Percentiles rank a stretch among this genome's conserved stretches.
Evolutionary conservation across 2,113 vertebrate species (phyloP).

Genomic region (Glareola pratincola): DNA sequence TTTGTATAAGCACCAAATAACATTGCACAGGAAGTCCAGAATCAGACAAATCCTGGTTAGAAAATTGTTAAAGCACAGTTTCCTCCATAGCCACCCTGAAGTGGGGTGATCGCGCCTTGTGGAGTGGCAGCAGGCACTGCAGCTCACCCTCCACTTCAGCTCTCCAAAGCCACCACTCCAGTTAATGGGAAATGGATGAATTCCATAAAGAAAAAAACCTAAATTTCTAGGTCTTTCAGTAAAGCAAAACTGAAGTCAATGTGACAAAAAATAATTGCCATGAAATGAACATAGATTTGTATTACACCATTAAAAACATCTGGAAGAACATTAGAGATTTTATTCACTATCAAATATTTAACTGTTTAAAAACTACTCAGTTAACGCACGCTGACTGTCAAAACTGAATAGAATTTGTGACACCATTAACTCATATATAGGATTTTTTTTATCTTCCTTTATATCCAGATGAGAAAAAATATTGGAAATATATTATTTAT

Average conservation of each 20-base stretch:
- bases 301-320: background rate
- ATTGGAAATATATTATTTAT: background rate
- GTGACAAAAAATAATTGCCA: background rate
- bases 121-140: background rate
- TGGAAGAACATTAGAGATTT: background rate
- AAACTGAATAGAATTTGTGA: background rate
- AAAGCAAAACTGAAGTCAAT: background rate
- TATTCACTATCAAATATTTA: background rate
- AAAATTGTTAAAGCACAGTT: background rate
- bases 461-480: background rate
- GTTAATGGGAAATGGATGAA: background rate
- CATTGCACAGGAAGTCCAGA: background rate
- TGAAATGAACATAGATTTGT: background rate
- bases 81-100: background rate
- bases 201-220: background rate
- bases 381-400: background rate
- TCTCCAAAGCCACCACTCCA: background rate
- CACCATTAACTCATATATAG: background rate
- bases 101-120: accelerated
- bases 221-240: background rate
- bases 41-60: background rate
- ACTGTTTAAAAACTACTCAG: background rate
- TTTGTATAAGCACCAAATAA: background rate
- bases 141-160: background rate
- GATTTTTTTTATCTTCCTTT: background rate